These are phyloP conservation scores for Esox niger DNA, from an alignment of 2,113 vertebrate species.

Conservation along the genomic window DNA sequence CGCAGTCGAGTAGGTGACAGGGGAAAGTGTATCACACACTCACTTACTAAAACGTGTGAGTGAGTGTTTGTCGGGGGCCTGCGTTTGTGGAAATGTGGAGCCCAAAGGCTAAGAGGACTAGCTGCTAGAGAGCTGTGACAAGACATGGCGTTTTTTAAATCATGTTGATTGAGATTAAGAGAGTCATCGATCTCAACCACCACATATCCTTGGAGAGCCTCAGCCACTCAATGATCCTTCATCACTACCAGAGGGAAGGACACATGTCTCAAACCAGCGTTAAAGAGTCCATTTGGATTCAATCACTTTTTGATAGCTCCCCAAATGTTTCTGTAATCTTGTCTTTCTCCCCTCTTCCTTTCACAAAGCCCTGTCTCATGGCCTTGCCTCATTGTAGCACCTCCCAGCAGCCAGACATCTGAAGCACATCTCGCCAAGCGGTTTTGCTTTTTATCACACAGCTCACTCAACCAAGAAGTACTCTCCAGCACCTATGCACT, in stretches of 20 bases:
- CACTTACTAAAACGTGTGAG: slow-evolving; percentile 44
- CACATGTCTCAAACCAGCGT: background rate
- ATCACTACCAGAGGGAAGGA: background rate
- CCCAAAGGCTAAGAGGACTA: background rate
- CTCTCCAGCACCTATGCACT: too few relatives aligned
- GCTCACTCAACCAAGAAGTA: too few relatives aligned
- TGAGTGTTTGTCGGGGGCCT: slow-evolving; percentile 11
- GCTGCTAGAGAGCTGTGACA: background rate
- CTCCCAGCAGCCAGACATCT: too few relatives aligned
- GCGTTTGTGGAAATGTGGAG: background rate
- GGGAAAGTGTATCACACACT: slow-evolving; percentile 49
- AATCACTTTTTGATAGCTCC: too few relatives aligned
- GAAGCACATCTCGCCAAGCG: too few relatives aligned
- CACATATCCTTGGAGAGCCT: background rate
- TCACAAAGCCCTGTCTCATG: too few relatives aligned
- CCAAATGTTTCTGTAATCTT: too few relatives aligned
- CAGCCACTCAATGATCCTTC: background rate
- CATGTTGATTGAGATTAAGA: slow-evolving; percentile 26
- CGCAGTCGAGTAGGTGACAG: slow-evolving; percentile 52
- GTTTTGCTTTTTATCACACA: too few relatives aligned
- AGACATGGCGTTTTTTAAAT: slow-evolving; percentile 2
- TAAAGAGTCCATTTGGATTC: too few relatives aligned
- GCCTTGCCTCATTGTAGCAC: too few relatives aligned
- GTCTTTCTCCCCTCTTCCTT: too few relatives aligned
- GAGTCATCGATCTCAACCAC: slow-evolving; percentile 11